These are phyloP conservation scores for Australoheros scitulus DNA, from an alignment of 2,113 vertebrate species.

Conservation along the genomic window DNA sequence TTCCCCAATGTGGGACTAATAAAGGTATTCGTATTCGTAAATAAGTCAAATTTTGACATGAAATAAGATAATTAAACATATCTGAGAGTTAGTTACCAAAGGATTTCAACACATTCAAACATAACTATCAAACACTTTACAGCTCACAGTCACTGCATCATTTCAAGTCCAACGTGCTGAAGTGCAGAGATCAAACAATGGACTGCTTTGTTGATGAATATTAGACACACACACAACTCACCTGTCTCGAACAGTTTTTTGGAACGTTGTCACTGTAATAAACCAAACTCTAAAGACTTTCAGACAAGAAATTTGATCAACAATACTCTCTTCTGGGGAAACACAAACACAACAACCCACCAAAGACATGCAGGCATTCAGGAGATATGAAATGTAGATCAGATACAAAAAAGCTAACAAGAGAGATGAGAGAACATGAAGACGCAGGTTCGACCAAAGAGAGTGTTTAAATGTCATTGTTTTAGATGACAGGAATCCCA, in stretches of 20 bases:
- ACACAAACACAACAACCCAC: neutral
- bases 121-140: neutral
- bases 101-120: neutral
- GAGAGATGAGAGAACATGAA: constrained; percentile 1
- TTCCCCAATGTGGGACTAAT: no score
- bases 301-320: neutral
- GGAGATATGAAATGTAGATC: neutral
- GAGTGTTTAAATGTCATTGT: constrained; percentile 28
- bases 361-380: neutral
- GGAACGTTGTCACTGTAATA: neutral
- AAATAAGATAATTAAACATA: neutral
- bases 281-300: neutral
- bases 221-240: neutral
- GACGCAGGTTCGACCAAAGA: neutral
- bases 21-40: no score
- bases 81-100: neutral
- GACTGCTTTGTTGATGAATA: neutral
- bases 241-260: neutral
- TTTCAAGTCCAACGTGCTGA: neutral
- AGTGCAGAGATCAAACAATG: neutral
- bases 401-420: neutral
- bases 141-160: neutral
- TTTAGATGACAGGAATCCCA: constrained; percentile 41
- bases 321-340: neutral
- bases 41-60: neutral